Conservation (phyloP, 1,140 invertebrate species). For the Hyposmocoma kahamanoa region DNA sequence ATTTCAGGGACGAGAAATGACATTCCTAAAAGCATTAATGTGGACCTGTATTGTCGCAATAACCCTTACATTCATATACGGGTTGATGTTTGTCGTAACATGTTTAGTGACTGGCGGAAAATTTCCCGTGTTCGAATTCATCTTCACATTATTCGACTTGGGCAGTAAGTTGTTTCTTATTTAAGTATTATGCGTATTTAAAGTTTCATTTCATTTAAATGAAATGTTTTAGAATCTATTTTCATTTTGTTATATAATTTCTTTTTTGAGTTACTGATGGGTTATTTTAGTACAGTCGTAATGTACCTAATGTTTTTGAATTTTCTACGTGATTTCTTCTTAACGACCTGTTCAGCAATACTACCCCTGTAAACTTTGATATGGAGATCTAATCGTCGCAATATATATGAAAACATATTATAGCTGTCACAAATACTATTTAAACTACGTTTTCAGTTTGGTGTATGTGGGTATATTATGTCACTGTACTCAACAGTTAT, state of each 20-base stretch:
- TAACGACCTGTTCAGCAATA: too few species aligned
- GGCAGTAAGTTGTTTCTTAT: constrained; percentile 26
- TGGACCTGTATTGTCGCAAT: constrained; percentile 21
- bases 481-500: constrained; percentile 27
- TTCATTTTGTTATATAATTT: too few species aligned
- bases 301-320: too few species aligned
- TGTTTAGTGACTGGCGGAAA: constrained; percentile 30
- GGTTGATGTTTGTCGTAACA: constrained; percentile 32
- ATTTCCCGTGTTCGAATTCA: constrained; percentile 42
- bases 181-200: neutral
- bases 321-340: too few species aligned
- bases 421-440: too few species aligned
- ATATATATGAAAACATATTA: too few species aligned
- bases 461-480: constrained; percentile 31
- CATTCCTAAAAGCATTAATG: constrained; percentile 22
- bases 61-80: constrained; percentile 34
- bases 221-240: too few species aligned
- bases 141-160: constrained; percentile 35
- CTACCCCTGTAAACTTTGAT: too few species aligned
- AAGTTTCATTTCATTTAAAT: too few species aligned
- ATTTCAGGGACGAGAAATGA: constrained; percentile 28
- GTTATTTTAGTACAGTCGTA: too few species aligned
- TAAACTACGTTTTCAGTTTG: constrained; percentile 42
- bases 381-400: too few species aligned
- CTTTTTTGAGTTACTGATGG: too few species aligned